phyloP scores from a whole-genome alignment of 2,797 vertebrate species.

The Pseudotriccus pelzelni region DNA sequence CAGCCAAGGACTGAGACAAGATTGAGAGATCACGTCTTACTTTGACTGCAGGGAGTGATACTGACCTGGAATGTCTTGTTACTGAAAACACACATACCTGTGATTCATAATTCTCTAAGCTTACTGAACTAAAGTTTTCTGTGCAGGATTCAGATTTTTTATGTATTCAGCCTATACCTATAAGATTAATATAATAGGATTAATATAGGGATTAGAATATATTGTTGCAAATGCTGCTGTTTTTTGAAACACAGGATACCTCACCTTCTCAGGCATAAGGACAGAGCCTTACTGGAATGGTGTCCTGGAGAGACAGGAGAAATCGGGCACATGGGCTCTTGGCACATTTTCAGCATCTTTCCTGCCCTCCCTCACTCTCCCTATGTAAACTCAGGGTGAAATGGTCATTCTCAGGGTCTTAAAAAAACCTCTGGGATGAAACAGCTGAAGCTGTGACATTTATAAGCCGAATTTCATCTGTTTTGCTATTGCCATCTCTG shows the following conservation, averaged over 20 bases:
- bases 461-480: neutral
- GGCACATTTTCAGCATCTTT: neutral
- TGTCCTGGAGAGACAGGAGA: neutral
- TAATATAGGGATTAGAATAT: fast-evolving
- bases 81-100: neutral
- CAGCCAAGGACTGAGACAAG: neutral
- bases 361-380: neutral
- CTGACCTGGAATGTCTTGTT: neutral
- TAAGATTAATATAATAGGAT: neutral
- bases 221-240: fast-evolving
- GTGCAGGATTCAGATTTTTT: neutral
- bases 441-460: neutral
- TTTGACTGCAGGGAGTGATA: neutral
- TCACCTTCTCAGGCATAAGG: neutral
- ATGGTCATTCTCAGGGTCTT: neutral
- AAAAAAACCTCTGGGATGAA: neutral
- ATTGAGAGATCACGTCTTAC: neutral
- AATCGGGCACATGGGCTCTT: neutral
- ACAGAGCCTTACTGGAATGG: neutral
- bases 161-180: neutral
- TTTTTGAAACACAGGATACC: neutral
- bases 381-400: neutral
- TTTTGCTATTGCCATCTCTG: neutral
- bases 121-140: neutral
- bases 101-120: neutral